Evolutionary conservation across 2,113 vertebrate genomes (phyloP).

Genomic region (Xiphorhynchus elegans): DNA sequence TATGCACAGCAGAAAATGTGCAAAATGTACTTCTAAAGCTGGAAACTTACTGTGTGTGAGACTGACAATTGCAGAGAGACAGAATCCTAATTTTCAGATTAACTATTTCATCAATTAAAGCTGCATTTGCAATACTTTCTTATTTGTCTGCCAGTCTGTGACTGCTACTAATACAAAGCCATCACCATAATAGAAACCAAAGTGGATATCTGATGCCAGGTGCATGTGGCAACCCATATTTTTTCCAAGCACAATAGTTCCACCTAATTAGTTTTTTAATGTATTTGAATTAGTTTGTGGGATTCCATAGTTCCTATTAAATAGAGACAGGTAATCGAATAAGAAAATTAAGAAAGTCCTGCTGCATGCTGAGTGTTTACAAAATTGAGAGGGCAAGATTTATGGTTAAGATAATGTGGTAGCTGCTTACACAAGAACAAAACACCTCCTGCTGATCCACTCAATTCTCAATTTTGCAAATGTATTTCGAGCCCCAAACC

Average conservation of each 20-base stretch:
- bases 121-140: constrained; percentile 15
- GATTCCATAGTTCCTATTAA: constrained; percentile 14
- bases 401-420: not conserved
- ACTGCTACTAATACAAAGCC: constrained; percentile 29
- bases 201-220: not conserved
- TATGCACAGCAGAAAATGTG: constrained; percentile 33
- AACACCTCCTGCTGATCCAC: not conserved
- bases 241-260: not conserved
- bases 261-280: constrained; percentile 39
- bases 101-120: constrained; percentile 53
- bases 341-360: not conserved
- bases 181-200: constrained; percentile 17
- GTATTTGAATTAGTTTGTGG: constrained; percentile 2
- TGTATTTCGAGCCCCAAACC: not conserved
- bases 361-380: not conserved
- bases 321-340: not conserved
- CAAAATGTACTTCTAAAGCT: constrained; percentile 38
- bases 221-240: not conserved
- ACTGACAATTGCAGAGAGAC: constrained; percentile 15
- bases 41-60: constrained; percentile 4
- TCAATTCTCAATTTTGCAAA: not conserved
- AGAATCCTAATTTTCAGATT: constrained; percentile 47
- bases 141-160: constrained; percentile 16
- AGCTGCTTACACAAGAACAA: not conserved
- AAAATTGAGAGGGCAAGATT: not conserved